A percentile compares a stretch with the other conserved stretches of the same genome.
Conservation (phyloP, 2,113 vertebrate species). For the Ailuropoda melanoleuca region DNA sequence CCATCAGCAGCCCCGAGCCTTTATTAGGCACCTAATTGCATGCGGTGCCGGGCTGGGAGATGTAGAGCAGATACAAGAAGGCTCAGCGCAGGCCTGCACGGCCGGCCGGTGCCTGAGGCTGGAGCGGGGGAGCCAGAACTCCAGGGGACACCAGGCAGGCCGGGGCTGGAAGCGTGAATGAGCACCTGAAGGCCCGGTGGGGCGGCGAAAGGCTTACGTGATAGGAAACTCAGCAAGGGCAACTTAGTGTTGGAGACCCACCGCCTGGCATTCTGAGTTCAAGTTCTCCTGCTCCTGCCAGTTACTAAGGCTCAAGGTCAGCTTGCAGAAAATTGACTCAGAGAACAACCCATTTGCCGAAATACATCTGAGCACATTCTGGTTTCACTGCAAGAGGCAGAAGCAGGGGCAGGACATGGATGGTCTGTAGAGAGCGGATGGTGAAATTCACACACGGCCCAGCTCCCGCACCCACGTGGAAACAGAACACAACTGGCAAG, state of each 20-base stretch:
- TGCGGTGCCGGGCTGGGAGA: neutral
- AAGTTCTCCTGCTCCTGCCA: neutral
- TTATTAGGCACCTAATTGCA: conserved; percentile 1
- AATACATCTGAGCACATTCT: neutral
- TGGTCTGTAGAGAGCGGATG: rapidly evolving
- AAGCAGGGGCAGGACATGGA: neutral
- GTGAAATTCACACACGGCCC: rapidly evolving
- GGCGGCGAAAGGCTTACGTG: rapidly evolving
- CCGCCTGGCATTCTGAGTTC: neutral
- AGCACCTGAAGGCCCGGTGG: rapidly evolving
- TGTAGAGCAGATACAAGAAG: neutral
- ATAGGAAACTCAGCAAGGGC: rapidly evolving
- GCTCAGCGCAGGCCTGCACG: rapidly evolving
- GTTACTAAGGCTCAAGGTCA: neutral
- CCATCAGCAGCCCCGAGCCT: neutral
- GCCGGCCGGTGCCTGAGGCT: neutral
- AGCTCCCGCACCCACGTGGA: rapidly evolving
- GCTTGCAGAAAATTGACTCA: neutral
- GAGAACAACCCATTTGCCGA: neutral
- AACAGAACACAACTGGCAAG: neutral
- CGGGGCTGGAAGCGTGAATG: rapidly evolving
- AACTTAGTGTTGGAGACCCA: neutral
- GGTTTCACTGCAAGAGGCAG: neutral
- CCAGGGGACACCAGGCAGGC: rapidly evolving
- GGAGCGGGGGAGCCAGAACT: rapidly evolving